Percentiles rank a stretch among this genome's conserved stretches.
These are phyloP conservation scores for Cylloceria caligata DNA, from an alignment of 2,888 invertebrate species.

Conservation along the genomic window DNA sequence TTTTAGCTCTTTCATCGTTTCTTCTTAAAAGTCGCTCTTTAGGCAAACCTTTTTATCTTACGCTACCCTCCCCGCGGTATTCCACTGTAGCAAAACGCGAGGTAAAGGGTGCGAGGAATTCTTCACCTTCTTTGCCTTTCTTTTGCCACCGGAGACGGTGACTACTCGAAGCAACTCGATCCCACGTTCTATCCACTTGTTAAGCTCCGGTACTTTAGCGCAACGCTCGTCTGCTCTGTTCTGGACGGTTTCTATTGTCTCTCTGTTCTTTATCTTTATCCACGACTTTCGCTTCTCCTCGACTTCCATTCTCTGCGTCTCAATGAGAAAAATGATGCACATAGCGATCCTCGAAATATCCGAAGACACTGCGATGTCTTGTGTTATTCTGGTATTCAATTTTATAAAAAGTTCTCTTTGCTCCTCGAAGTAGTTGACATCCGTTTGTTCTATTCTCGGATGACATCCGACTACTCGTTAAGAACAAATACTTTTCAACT, in stretches of 20 bases:
- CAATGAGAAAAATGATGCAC: conserved; percentile 31
- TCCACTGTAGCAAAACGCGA: conserved; percentile 5
- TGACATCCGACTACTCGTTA: background rate
- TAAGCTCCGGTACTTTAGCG: conserved; percentile 58
- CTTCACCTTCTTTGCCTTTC: conserved; percentile 44
- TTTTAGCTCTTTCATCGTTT: background rate
- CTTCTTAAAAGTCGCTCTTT: background rate
- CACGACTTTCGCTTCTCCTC: conserved; percentile 8
- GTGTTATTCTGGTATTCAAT: background rate
- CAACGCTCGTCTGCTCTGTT: conserved; percentile 16
- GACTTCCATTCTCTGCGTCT: conserved; percentile 1
- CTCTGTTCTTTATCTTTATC: conserved; percentile 26
- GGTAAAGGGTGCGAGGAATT: conserved; percentile 28
- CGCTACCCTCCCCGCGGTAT: background rate
- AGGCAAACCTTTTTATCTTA: conserved; percentile 9
- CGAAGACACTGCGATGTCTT: background rate
- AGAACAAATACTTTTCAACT: no score
- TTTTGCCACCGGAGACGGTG: background rate
- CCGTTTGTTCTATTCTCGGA: background rate
- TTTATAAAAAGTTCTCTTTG: background rate
- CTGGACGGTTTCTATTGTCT: conserved; percentile 19
- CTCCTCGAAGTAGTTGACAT: background rate
- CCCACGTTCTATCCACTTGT: conserved; percentile 56
- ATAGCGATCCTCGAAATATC: conserved; percentile 10
- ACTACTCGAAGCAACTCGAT: conserved; percentile 54